phyloP scores from a whole-genome alignment of 2,797 vertebrate species.

The Oreortyx pictus region DNA sequence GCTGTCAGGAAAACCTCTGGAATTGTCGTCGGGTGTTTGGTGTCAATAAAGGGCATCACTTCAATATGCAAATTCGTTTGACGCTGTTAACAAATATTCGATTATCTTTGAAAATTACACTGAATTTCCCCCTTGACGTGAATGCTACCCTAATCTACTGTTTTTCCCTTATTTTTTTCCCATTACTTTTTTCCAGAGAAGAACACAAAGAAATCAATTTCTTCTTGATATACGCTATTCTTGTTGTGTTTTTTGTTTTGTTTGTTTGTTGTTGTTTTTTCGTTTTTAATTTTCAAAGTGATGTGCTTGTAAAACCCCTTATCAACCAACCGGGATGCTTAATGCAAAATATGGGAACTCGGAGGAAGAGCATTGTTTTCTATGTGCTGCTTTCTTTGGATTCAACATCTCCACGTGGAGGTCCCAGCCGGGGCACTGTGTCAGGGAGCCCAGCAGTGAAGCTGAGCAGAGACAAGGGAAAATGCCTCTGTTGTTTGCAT shows the following conservation, averaged over 20 bases:
- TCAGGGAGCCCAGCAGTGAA: slow-evolving; percentile 58
- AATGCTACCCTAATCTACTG: neutral
- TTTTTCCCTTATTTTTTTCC: neutral
- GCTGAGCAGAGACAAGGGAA: slow-evolving; percentile 65
- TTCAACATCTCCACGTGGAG: slow-evolving; percentile 29
- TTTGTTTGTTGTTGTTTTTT: too few relatives aligned
- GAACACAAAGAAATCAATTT: neutral
- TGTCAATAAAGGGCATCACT: neutral
- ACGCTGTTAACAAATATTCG: neutral
- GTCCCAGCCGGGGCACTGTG: neutral
- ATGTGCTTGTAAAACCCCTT: neutral
- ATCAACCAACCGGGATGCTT: neutral
- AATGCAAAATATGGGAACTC: neutral
- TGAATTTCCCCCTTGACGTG: neutral
- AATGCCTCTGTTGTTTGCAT: slow-evolving; percentile 65
- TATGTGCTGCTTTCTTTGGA: slow-evolving; percentile 31
- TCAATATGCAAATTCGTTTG: neutral
- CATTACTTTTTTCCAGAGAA: neutral
- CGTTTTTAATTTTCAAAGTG: neutral
- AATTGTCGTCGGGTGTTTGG: neutral
- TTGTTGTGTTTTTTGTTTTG: neutral
- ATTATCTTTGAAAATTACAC: neutral
- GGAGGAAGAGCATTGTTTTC: neutral
- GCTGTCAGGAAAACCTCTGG: neutral
- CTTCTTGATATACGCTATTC: neutral